Evolutionary conservation across 37 sponge, comb jelly and placozoan genomes (phyloP).

Genomic region (Bolinopsis microptera): DNA sequence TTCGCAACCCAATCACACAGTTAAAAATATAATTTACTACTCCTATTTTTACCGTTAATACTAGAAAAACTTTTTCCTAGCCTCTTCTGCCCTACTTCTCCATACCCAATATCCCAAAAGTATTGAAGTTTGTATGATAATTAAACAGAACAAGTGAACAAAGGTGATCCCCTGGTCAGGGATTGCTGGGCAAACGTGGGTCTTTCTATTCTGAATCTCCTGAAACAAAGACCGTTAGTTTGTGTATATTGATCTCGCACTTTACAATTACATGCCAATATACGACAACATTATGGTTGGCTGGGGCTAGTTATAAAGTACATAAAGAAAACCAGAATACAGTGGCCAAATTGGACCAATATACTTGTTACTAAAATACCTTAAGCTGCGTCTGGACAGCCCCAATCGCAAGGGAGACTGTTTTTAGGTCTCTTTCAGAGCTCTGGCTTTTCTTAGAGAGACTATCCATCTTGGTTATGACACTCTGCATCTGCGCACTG

Average conservation of each 20-base stretch:
- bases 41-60: background rate
- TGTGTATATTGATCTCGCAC: no score
- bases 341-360: no score
- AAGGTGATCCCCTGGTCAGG: constrained; percentile 21
- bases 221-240: background rate
- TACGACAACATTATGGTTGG: no score
- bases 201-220: constrained; percentile 36
- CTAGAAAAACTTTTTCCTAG: constrained; percentile 63
- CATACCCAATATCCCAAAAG: constrained; percentile 28
- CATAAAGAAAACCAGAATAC: no score
- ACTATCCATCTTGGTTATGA: background rate
- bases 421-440: constrained; percentile 27
- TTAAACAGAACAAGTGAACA: constrained; percentile 40
- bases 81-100: constrained; percentile 53
- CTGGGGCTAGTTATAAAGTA: no score
- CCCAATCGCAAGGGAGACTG: background rate
- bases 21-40: background rate
- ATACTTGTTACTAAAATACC: no score
- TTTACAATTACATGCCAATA: no score
- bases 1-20: background rate
- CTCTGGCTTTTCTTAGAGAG: background rate
- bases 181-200: background rate
- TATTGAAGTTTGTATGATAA: constrained; percentile 34
- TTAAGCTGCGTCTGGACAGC: constrained; percentile 31
- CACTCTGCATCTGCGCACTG: constrained; percentile 51